Evolutionary conservation across 2,797 vertebrate genomes (phyloP), one percentile per base, ranked within the genome.

Genomic region (Cyclopterus lumpus): DNA sequence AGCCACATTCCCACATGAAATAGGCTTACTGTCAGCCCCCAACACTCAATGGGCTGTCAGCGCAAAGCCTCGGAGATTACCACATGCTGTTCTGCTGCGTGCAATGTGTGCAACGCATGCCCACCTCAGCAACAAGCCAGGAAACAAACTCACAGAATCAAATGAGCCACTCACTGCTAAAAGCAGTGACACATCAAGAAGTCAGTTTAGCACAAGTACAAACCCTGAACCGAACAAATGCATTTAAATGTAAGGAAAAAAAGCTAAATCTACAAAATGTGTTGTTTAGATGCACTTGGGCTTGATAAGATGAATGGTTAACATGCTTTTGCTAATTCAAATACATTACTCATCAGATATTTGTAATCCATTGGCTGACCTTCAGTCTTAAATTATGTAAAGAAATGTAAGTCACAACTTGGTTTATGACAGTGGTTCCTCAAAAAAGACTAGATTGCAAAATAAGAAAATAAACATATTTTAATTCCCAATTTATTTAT

Each of bases 11-110:
- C 71, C 18, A 87, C 79, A 76, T 77, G 68, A 82, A 87, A 87
- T 32, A 80, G 87, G 87, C 89, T 92, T 90, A 90, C 86, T 87
- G 84, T 87, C 80, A 86, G 74, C 79, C 42, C 15, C 68, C 32
- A 1, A 14, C 58, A 16, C 83, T 87, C 71, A 69, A 81, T 84
- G 69, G 69, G 80, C 82, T 77, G 88, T 86, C 81, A 73, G 81
- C 14, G 44, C 77, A 72, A 69, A 84, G 78, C 65, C 60, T 67
- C 42, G 0, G 79, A 84, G 88, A 89, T 91, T 88, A 91, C 40
- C 75, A 81, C 54, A 32, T 48, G 69, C 81, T 73, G 67, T 66
- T 62, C 26, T 18, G 57, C 85, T 80, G 80, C 79, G 73, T 73
- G 81, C 49, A 54, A 72, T 24, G 78, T 77, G 64, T n/a, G n/a